A percentile compares a stretch with the other conserved stretches of the same genome.
These are phyloP conservation scores for Pharmacophagus antenor DNA, from an alignment of 2,888 invertebrate genomes.

Conservation along the genomic window DNA sequence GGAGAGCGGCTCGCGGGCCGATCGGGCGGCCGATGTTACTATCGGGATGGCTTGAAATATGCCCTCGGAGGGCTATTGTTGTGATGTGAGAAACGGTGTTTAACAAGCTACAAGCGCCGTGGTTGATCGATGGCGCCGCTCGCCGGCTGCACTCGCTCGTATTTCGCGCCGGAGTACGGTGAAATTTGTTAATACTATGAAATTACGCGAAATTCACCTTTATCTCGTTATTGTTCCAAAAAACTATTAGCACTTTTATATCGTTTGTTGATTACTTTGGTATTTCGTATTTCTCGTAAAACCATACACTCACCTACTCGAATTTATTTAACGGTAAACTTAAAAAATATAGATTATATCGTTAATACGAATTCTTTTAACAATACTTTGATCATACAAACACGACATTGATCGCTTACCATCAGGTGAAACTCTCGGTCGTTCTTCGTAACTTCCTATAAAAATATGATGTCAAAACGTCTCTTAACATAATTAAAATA, in stretches of 20 bases:
- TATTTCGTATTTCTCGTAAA: not conserved
- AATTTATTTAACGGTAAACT: no score
- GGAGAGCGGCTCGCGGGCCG: conserved; percentile 61
- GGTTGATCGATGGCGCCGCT: conserved; percentile 64
- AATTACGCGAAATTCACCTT: conserved; percentile 9
- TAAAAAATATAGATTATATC: no score
- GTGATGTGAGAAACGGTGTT: conserved; percentile 79
- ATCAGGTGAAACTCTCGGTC: no score
- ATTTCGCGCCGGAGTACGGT: conserved; percentile 63
- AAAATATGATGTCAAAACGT: no score
- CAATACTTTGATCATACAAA: no score
- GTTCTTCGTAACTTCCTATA: no score
- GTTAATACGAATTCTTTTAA: no score
- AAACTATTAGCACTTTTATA: not conserved
- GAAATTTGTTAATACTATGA: conserved; percentile 54
- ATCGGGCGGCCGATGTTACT: conserved; percentile 70
- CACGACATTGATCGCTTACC: no score
- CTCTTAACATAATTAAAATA: no score
- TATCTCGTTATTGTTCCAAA: not conserved
- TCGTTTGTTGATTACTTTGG: not conserved
- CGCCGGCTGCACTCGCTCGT: conserved; percentile 52
- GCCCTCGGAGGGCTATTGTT: conserved; percentile 75
- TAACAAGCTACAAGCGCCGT: conserved; percentile 68
- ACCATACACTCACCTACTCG: no score
- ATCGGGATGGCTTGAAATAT: conserved; percentile 78